Evolutionary conservation across 92 coral and sea anemone species (phyloP).

Genomic region (Paramuricea clavata): DNA sequence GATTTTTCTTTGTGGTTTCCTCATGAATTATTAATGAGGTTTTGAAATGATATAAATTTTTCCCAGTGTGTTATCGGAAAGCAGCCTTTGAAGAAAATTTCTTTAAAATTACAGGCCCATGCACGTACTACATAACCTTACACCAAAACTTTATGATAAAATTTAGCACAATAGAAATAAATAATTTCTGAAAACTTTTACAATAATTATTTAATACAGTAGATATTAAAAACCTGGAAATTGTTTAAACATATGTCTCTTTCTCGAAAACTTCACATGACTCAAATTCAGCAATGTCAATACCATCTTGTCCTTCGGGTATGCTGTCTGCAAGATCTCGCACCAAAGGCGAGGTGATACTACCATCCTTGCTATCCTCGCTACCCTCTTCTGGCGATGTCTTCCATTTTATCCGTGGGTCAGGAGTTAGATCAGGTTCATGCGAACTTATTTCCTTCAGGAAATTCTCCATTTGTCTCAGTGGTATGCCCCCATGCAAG

Average conservation of each 20-base stretch:
- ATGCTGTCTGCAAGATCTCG: constrained; percentile 37
- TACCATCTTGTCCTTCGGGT: constrained; percentile 42
- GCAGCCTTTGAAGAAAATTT: no score
- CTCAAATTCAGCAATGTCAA: constrained; percentile 45
- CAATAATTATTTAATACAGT: no score
- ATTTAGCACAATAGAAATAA: no score
- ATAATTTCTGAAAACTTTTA: no score
- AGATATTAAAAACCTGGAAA: no score
- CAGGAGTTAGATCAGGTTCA: constrained; percentile 38
- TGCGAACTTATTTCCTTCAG: constrained; percentile 37
- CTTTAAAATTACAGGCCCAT: no score
- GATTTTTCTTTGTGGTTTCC: no score
- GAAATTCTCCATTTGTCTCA: constrained; percentile 62
- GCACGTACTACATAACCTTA: no score
- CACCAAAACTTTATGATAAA: no score
- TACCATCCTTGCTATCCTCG: background rate
- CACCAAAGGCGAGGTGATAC: background rate
- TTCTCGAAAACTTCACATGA: background rate
- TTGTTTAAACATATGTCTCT: background rate
- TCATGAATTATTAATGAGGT: no score
- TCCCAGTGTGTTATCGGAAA: no score
- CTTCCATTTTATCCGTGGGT: background rate
- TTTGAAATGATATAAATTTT: no score
- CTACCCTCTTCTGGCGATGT: background rate
- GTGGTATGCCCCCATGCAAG: constrained; percentile 59